A percentile compares a stretch with the other conserved stretches of the same genome.
Conservation (phyloP, 2,888 invertebrate genomes). For the Rhagonycha lutea region DNA sequence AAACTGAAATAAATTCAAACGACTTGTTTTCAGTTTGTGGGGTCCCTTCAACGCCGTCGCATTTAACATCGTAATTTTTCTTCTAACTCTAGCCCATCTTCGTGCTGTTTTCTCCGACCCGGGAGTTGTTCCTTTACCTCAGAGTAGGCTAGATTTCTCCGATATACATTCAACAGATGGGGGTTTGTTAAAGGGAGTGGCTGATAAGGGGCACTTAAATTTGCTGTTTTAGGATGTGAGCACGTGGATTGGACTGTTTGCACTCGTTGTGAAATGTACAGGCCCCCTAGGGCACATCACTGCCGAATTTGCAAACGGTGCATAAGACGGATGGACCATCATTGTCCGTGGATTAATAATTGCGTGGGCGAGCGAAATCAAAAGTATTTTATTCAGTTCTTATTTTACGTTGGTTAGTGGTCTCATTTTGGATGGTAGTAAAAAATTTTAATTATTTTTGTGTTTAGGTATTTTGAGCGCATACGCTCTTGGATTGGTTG, state of each 20-base stretch:
- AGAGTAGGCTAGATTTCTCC: conserved; percentile 76
- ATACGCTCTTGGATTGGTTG: conserved; percentile 72
- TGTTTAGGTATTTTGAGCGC: conserved; percentile 59
- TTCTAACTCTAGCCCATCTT: conserved; percentile 77
- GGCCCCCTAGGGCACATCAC: conserved; percentile 85
- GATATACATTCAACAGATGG: conserved; percentile 71
- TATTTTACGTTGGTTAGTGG: conserved; percentile 69
- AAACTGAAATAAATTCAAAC: conserved; percentile 40
- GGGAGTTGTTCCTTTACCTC: conserved; percentile 80
- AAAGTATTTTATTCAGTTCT: conserved; percentile 88
- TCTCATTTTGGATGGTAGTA: conserved; percentile 7
- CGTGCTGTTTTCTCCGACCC: conserved; percentile 89
- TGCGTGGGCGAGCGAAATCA: conserved; percentile 92
- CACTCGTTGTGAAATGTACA: conserved; percentile 77
- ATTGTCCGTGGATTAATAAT: conserved; percentile 92
- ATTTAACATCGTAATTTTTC: conserved; percentile 78
- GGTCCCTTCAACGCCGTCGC: conserved; percentile 77
- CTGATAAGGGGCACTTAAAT: not conserved
- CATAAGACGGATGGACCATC: conserved; percentile 82
- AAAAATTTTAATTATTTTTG: conserved; percentile 13
- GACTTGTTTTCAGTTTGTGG: conserved; percentile 71
- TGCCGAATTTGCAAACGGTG: conserved; percentile 86
- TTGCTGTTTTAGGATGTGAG: conserved; percentile 52
- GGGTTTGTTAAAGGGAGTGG: conserved; percentile 41
- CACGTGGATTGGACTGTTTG: conserved; percentile 80